Evolutionary conservation across 2,797 vertebrate genomes (phyloP), one percentile per base, ranked within the genome.

Genomic region (Tragelaphus eurycerus): DNA sequence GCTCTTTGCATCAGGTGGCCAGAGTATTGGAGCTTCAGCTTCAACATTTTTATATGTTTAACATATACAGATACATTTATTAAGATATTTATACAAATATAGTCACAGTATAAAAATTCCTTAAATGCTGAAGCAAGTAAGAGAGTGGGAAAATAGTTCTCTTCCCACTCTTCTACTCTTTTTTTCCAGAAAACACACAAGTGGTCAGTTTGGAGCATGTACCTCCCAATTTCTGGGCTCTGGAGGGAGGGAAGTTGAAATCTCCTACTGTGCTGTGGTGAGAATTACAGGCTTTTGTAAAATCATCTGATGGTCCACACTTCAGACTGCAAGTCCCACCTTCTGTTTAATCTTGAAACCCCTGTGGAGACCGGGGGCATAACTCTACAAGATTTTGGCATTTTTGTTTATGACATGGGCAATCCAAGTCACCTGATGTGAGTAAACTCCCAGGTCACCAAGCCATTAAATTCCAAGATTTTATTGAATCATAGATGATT

Each of bases 241-340:
- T 81, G 59, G 62, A 55, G 23, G 34, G 29, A 43, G 46, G 23
- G 78, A 21, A 67, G 34, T 34, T 3, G 34, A 27, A 8, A 50
- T 94, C 59, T 71, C 87, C 93, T 93, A 55, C 25, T 62, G 81
- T 81, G 74, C 31, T 17, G 8, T n/a, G 6, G 6, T 54, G 57
- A 29, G 43, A 95, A 96, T 84, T 71, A 29, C 92, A 94, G 23
- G n/a, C 78, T 38, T 89, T 82, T 82, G 34, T 84, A 71, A 87
- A 86, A 46, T 55, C 57, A 59, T 17, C 17, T 3, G 15, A 7
- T 13, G 25, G 38, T n/a, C 60, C 8, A 1, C 13, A 34, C 17
- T 76, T 86, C 71, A 19, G 71, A 62, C 38, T 64, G 81, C 74
- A 86, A 46, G 38, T 83, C 8, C 52, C 84, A 50, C 60, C 31